Evolutionary conservation across 64 coral and sea anemone genomes (phyloP), one percentile per base, ranked within the genome.

Genomic region (Orbicella faveolata): DNA sequence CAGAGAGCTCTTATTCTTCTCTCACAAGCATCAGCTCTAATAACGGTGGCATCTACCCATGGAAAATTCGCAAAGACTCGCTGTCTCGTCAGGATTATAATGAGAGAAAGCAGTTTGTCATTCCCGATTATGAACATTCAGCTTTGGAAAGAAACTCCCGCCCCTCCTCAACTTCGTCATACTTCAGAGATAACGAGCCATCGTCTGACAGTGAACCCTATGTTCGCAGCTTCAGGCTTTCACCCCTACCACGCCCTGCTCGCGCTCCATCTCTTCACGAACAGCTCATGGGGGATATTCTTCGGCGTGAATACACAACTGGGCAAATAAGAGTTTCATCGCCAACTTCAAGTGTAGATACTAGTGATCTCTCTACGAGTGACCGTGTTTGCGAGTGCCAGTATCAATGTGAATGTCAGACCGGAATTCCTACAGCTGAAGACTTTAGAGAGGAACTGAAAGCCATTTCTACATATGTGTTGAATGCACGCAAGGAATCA

Each of bases 391-490:
- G 95, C 70, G 61, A 77, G 12, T 90, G 88, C 33, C 54, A 75
- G 36, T 87, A 88, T 53, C 64, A 80, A 20, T 97, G 95, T 41
- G 88, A 94, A 64, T 97, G 95, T 65, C 95, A 97, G 35, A 97
- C 95, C 23, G 95, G 95, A 52, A 94, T 97, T 2, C 41, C 89
- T 9, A 84, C 88, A 23, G 69, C 54, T 36, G 51, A 91, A 33
- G 92, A 97, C 63, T 97, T 97, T 63, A 88, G 73, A 48, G 92
- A 94, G 30, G 95, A 97, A 83, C 83, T 97, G 0, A 97, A 97
- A 63, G 87, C 89, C 4, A 87, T 87, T 14, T 97, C 95, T 36
- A 84, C 68, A 25, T 97, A 88, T 44, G 92, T 97, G 41, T 77
- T 97, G 14, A 78, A 87, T 19, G 92, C 34, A 33, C 70, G 92